phyloP scores from a whole-genome alignment of 2,113 vertebrate species.

The Thinocorus orbignyianus region DNA sequence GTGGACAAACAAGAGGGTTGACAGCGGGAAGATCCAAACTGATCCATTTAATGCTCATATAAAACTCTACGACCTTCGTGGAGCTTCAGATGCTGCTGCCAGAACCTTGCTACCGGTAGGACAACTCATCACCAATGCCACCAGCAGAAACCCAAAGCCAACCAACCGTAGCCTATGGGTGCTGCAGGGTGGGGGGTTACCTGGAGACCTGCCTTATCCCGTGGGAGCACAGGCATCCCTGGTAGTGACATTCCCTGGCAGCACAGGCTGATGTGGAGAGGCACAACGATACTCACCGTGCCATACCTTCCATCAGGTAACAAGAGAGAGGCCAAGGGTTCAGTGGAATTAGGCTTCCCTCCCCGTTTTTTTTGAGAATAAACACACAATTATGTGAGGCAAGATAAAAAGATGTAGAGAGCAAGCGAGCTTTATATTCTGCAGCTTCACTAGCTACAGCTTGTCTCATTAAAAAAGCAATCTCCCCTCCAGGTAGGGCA shows the following conservation, averaged over 20 bases:
- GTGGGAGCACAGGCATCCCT: accelerated
- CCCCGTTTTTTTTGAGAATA: not conserved
- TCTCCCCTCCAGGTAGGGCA: not conserved
- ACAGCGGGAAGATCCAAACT: not conserved
- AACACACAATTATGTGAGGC: not conserved
- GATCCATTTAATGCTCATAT: not conserved
- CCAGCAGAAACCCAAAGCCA: not conserved
- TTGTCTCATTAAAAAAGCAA: not conserved
- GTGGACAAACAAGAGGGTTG: not conserved
- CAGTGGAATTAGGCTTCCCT: not conserved
- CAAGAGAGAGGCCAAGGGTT: not conserved
- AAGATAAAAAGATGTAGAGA: not conserved
- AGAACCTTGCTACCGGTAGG: not conserved
- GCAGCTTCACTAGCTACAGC: not conserved
- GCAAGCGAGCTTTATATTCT: not conserved
- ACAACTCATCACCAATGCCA: accelerated
- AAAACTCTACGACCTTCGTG: not conserved
- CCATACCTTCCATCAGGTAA: not conserved
- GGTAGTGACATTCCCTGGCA: not conserved
- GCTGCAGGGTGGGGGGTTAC: no score
- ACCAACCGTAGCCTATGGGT: not conserved
- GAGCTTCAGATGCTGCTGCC: not conserved
- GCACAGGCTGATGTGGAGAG: not conserved
- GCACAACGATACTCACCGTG: not conserved
- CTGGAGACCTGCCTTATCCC: not conserved